Evolutionary conservation across 2,888 invertebrate species (phyloP), one percentile per base, ranked within the genome.

Genomic region (Diplazon laetatorius): DNA sequence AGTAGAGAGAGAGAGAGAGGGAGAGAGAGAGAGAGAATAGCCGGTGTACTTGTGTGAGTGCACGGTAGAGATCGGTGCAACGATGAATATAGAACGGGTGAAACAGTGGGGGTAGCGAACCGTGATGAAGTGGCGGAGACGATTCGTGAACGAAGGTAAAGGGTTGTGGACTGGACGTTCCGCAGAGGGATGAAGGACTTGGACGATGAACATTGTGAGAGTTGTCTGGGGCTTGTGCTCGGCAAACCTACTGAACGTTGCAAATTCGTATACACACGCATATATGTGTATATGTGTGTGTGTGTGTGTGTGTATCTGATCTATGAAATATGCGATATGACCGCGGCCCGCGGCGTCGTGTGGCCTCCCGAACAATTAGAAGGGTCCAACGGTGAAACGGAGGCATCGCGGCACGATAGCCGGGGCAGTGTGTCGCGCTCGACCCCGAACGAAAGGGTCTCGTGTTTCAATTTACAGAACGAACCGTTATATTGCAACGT

Each of bases 351-450:
- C 71, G 80, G 78, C 71, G 62, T 44, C 65, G 71, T 82, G 86
- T 82, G 86, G 85, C 88, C 88, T 87, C 87, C 87, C 85, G 83
- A 84, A 87, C 88, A 89, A 89, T 89, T 89, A 89, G 85, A 87
- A 86, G 86, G 86, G 84, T 83, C 80, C 81, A 65, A 50, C 30
- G 57, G 25, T 14, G 42, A 50, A 46, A 55, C 76, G 60, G 78
- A 71, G 20, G 66, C 46, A 60, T n/a, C 50, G 62, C 30, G 25
- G 20, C 62, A 52, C 46, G n/a, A n/a, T n/a, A n/a, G n/a, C n/a
- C n/a, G n/a, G n/a, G 25, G 42, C 59, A 48, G 65, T 69, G 62
- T n/a, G n/a, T n/a, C n/a, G n/a, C n/a, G 76, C 60, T 75, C 44
- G 77, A 57, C 73, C 72, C 57, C 20, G 20, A n/a, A n/a, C n/a